Percentiles rank a stretch among this genome's conserved stretches.
These are phyloP conservation scores for Parnassius glacialis DNA, from an alignment of 2,888 invertebrate species.

Conservation along the genomic window DNA sequence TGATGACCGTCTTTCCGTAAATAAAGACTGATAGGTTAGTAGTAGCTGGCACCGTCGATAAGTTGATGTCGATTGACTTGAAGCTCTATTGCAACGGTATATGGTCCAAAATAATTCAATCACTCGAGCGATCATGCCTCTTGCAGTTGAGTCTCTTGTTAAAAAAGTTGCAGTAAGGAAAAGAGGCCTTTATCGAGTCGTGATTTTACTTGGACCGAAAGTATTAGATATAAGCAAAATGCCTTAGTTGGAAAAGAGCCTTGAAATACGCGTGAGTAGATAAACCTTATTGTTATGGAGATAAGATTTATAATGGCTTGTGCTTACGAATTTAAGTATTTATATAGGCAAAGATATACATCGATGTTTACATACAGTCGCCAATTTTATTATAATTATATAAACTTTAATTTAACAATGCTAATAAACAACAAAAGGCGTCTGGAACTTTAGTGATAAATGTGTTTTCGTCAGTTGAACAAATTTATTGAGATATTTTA, in stretches of 20 bases:
- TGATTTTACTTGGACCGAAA: background rate
- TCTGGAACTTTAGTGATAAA: too few species aligned
- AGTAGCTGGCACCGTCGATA: conserved; percentile 6
- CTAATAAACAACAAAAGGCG: too few species aligned
- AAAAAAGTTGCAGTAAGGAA: background rate
- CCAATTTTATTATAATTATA: too few species aligned
- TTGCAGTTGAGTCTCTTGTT: background rate
- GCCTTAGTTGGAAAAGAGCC: conserved; percentile 3
- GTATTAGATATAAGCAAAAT: background rate
- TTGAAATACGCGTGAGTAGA: background rate
- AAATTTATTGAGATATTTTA: too few species aligned
- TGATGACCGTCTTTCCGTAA: conserved; percentile 37
- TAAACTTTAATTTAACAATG: too few species aligned
- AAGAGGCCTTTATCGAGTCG: background rate
- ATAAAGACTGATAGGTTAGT: conserved; percentile 44
- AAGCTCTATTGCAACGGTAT: conserved; percentile 17
- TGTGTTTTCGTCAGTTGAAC: too few species aligned
- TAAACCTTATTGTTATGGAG: background rate
- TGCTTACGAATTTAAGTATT: background rate
- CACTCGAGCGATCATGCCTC: background rate
- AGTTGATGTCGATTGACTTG: conserved; percentile 10
- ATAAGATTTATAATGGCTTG: conserved; percentile 6
- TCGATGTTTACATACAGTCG: too few species aligned
- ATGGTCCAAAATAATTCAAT: background rate
- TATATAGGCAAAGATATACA: too few species aligned